Percentiles rank a stretch among this genome's conserved stretches.
Evolutionary conservation across 2,113 vertebrate genomes (phyloP).

Genomic region (Bambusicola thoracicus): DNA sequence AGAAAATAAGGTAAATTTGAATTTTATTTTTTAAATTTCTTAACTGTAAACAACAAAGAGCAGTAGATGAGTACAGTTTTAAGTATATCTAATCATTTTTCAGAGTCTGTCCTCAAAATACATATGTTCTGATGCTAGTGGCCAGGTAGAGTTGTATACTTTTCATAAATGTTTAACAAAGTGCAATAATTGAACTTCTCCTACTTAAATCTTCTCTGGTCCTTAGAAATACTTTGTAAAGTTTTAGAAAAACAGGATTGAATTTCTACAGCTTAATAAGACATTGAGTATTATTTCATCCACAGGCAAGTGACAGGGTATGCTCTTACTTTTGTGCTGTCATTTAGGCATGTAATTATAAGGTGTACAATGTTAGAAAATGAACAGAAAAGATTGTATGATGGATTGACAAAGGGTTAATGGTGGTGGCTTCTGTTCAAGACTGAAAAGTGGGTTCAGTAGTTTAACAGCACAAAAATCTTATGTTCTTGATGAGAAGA

Average conservation of each 20-base stretch:
- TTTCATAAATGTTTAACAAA: not conserved
- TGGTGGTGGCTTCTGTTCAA: not conserved
- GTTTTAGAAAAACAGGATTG: not conserved
- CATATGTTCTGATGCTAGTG: not conserved
- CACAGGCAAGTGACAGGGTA: rapidly evolving
- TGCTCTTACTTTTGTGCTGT: not conserved
- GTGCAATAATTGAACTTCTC: not conserved
- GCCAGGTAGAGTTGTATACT: not conserved
- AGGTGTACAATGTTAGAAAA: not conserved
- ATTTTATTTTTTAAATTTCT: not conserved
- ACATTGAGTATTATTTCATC: not conserved
- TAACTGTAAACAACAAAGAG: not conserved
- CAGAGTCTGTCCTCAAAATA: not conserved
- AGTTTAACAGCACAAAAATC: not conserved
- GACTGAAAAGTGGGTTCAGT: not conserved
- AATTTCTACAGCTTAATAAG: not conserved
- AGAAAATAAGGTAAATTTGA: not conserved
- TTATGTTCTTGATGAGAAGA: not conserved
- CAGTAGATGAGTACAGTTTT: not conserved
- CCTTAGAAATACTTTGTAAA: not conserved
- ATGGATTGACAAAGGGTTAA: not conserved
- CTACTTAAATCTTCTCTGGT: not conserved
- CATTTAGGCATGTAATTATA: not conserved
- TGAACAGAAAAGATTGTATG: not conserved
- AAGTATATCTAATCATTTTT: not conserved